These are phyloP conservation scores for Ondatra zibethicus DNA, from an alignment of 2,113 vertebrate genomes.

Conservation along the genomic window DNA sequence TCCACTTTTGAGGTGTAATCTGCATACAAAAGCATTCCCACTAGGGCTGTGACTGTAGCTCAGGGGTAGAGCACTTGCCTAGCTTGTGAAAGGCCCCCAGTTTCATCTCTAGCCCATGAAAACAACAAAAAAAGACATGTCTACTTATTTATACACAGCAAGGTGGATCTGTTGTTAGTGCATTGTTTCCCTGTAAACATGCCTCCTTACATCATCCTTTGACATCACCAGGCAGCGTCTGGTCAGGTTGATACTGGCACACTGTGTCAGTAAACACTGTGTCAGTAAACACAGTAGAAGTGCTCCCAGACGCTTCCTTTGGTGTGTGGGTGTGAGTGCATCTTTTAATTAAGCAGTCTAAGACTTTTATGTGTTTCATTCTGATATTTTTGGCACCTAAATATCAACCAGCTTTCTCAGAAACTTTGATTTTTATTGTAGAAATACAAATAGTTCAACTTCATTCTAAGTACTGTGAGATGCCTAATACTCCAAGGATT, in stretches of 20 bases:
- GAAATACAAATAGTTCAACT: conserved; percentile 46
- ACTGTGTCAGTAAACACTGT: not conserved
- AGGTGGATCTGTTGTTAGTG: not conserved
- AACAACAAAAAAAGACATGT: not conserved
- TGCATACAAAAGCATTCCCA: not conserved
- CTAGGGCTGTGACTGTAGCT: not conserved
- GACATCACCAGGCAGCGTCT: not conserved
- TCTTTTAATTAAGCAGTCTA: not conserved
- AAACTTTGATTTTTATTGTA: conserved; percentile 21
- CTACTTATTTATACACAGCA: not conserved
- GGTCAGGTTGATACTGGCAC: not conserved
- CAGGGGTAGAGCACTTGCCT: not conserved
- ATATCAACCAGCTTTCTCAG: conserved; percentile 13
- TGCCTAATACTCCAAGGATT: not conserved
- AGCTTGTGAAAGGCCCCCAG: not conserved
- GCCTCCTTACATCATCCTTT: conserved; percentile 27
- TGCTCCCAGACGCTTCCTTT: not conserved
- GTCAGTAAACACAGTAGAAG: not conserved
- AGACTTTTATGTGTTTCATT: conserved; percentile 42
- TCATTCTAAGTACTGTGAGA: not conserved
- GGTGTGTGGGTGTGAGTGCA: conserved; percentile 9
- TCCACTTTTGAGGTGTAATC: not conserved
- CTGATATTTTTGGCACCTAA: conserved; percentile 36
- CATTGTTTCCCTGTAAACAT: conserved; percentile 23
- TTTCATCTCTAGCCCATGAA: not conserved